Percentiles rank a stretch among this genome's conserved stretches.
Conservation (phyloP, 2,113 vertebrate genomes). For the Rousettus leschenaultii region DNA sequence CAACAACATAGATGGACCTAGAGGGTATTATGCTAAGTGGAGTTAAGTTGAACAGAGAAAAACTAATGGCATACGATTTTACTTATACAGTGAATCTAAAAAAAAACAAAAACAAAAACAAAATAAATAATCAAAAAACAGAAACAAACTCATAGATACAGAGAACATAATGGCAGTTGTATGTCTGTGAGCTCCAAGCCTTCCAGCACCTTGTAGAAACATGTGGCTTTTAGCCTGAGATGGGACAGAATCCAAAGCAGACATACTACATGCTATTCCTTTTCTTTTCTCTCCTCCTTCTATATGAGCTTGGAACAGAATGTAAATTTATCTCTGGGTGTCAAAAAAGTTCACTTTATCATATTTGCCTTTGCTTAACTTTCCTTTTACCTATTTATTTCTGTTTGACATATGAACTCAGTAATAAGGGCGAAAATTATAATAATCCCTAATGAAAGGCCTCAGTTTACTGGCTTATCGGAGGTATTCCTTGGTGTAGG, state of each 20-base stretch:
- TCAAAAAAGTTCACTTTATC: background rate
- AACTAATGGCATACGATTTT: too few relatives aligned
- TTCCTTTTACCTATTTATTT: background rate
- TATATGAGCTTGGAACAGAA: background rate
- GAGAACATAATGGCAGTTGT: slow-evolving; percentile 23
- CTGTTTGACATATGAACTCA: background rate
- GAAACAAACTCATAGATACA: too few relatives aligned
- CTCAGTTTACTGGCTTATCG: background rate
- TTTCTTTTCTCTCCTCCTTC: background rate
- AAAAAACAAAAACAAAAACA: too few relatives aligned
- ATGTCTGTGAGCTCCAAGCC: background rate
- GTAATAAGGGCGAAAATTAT: background rate
- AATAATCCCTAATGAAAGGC: background rate
- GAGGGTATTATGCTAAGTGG: too few relatives aligned
- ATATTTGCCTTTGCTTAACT: background rate
- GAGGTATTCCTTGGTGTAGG: background rate
- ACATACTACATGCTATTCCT: background rate
- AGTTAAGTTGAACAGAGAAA: too few relatives aligned
- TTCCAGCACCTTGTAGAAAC: background rate
- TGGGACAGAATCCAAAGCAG: background rate
- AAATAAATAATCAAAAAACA: too few relatives aligned
- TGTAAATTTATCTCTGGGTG: background rate
- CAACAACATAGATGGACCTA: too few relatives aligned
- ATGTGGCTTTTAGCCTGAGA: background rate
- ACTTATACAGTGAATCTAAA: too few relatives aligned